Conservation (phyloP, 2,113 vertebrate genomes). For the Plecotus auritus region DNA sequence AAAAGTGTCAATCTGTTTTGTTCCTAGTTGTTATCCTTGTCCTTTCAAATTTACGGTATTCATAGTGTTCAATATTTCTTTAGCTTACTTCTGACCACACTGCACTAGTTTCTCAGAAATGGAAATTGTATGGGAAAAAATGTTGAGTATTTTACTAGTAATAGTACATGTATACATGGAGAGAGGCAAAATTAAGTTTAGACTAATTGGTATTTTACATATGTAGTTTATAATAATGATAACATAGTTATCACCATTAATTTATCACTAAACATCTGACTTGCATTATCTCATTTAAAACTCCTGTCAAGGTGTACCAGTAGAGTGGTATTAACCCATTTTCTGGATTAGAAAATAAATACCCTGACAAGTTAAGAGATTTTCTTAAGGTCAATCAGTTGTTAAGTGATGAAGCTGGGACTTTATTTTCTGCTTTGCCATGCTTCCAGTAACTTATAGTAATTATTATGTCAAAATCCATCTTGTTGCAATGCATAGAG, state of each 20-base stretch:
- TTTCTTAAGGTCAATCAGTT: constrained; percentile 1
- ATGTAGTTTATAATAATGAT: not conserved
- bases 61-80: not conserved
- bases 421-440: not conserved
- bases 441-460: not conserved
- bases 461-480: not conserved
- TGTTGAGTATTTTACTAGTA: not conserved
- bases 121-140: not conserved
- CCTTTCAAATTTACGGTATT: not conserved
- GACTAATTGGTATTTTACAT: not conserved
- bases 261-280: not conserved
- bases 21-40: not conserved
- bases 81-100: not conserved
- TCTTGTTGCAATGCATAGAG: not conserved
- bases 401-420: not conserved
- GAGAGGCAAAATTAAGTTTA: not conserved
- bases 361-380: not conserved
- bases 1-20: not conserved
- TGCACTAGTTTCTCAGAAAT: not conserved
- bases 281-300: not conserved
- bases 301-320: not conserved
- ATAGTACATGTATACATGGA: not conserved
- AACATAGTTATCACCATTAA: not conserved
- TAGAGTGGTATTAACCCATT: not conserved
- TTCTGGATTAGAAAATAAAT: not conserved